A percentile compares a stretch with the other conserved stretches of the same genome.
Conservation (phyloP, 1,140 invertebrate species). For the Drosophila orosa region DNA sequence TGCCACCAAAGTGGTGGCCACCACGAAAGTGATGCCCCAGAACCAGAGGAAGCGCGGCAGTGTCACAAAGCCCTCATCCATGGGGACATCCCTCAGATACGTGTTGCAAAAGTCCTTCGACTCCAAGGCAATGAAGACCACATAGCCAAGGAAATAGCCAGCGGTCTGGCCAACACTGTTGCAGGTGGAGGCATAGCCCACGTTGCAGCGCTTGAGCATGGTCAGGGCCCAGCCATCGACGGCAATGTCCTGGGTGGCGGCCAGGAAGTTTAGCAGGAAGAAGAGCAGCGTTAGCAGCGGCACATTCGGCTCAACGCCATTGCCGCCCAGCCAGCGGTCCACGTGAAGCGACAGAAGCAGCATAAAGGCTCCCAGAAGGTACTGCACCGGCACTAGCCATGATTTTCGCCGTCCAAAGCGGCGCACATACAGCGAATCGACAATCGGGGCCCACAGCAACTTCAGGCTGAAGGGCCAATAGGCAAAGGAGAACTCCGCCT, state of each 20-base stretch:
- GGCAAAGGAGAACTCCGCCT: constrained; percentile 99
- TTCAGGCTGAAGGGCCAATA: constrained; percentile 99
- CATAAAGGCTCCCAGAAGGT: constrained; percentile 93
- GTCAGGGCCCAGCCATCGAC: constrained; percentile 99
- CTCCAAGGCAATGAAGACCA: constrained; percentile 98
- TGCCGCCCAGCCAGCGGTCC: constrained; percentile 90
- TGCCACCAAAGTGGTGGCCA: constrained; percentile 95
- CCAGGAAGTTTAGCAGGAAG: constrained; percentile 97
- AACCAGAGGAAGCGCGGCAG: constrained; percentile 96
- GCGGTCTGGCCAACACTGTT: constrained; percentile 99
- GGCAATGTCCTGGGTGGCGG: constrained; percentile 99
- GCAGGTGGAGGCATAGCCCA: constrained; percentile 99
- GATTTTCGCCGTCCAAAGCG: constrained; percentile 97
- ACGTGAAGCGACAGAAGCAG: constrained; percentile 91
- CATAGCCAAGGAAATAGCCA: constrained; percentile 98
- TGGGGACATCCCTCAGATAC: constrained; percentile 92
- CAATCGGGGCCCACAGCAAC: constrained; percentile 98
- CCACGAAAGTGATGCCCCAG: constrained; percentile 96
- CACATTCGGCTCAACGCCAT: constrained; percentile 90
- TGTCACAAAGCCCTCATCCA: constrained; percentile 91
- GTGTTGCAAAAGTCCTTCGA: constrained; percentile 98
- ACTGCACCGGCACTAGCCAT: constrained; percentile 97
- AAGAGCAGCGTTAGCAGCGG: constrained; percentile 93
- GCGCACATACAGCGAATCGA: constrained; percentile 94
- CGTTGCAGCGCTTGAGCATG: constrained; percentile 98